Conservation (phyloP, 2,888 invertebrate species). For the Anodontia alba region DNA sequence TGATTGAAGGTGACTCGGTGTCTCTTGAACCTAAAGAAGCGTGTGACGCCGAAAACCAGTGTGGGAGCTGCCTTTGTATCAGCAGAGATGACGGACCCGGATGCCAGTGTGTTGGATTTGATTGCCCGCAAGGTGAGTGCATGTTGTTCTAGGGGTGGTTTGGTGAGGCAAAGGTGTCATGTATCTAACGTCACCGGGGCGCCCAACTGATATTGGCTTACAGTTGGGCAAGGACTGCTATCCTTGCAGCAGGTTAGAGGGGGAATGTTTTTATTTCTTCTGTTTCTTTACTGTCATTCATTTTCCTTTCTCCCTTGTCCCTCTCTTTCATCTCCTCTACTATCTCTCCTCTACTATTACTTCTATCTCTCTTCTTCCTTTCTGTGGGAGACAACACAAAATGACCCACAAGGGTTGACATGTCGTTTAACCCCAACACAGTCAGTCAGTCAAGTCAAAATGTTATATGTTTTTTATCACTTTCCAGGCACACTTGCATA, state of each 20-base stretch:
- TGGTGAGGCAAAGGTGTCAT: too few relatives aligned
- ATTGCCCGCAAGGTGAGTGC: conserved; percentile 76
- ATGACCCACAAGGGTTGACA: too few relatives aligned
- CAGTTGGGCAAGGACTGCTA: too few relatives aligned
- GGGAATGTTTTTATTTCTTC: neutral
- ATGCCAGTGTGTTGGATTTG: conserved; percentile 76
- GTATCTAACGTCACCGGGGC: too few relatives aligned
- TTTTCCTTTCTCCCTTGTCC: too few relatives aligned
- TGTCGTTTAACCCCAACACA: too few relatives aligned
- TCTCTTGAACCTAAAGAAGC: conserved; percentile 64
- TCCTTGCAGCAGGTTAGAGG: neutral
- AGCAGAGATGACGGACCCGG: conserved; percentile 75
- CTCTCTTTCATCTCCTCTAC: too few relatives aligned
- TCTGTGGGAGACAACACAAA: too few relatives aligned
- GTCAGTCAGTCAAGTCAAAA: neutral
- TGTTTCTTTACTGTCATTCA: too few relatives aligned
- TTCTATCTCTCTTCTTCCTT: too few relatives aligned
- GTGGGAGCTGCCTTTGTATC: conserved; percentile 81
- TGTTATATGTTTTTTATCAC: neutral
- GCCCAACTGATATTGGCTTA: too few relatives aligned
- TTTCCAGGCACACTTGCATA: neutral
- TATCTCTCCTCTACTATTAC: too few relatives aligned
- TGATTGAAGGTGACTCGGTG: conserved; percentile 68
- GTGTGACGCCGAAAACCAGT: conserved; percentile 77
- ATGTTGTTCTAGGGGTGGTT: neutral